These are phyloP conservation scores for Rhyacichthys aspro DNA, from an alignment of 2,797 vertebrate genomes.

Conservation along the genomic window DNA sequence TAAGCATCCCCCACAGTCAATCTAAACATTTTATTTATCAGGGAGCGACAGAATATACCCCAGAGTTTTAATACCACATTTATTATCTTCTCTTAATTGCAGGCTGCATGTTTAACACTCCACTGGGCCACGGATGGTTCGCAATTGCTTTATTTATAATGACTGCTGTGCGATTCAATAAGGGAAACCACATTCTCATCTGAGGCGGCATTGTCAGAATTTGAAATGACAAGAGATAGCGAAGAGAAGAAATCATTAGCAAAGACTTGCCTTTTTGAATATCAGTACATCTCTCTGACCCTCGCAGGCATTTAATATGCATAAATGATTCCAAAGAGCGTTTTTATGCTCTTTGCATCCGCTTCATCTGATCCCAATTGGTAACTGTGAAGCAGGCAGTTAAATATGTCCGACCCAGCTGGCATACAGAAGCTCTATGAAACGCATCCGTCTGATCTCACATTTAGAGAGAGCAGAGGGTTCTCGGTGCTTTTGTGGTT, in stretches of 20 bases:
- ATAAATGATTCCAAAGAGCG: conserved; percentile 13
- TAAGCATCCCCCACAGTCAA: conserved; percentile 44
- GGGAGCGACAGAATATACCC: conserved; percentile 60
- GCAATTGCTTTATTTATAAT: conserved; percentile 66
- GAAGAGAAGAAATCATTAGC: conserved; percentile 32
- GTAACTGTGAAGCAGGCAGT: conserved; percentile 6
- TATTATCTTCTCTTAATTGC: conserved; percentile 70
- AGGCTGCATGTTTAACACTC: conserved; percentile 75
- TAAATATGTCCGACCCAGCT: conserved; percentile 24
- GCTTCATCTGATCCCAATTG: not conserved
- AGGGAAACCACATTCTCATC: conserved; percentile 24
- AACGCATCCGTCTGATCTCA: conserved; percentile 15
- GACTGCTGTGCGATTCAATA: conserved; percentile 51
- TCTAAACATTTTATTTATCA: conserved; percentile 70
- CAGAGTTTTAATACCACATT: conserved; percentile 59
- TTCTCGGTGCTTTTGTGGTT: not conserved
- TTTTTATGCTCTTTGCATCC: conserved; percentile 6
- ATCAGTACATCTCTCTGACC: conserved; percentile 8
- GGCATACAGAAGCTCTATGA: conserved; percentile 10
- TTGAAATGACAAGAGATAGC: conserved; percentile 35
- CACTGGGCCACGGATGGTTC: conserved; percentile 62
- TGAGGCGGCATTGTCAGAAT: conserved; percentile 42
- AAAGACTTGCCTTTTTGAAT: conserved; percentile 17
- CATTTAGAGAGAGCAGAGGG: not conserved
- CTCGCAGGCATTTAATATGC: conserved; percentile 21